Conservation (phyloP, 2,797 vertebrate genomes). For the Echeneis naucrates region DNA sequence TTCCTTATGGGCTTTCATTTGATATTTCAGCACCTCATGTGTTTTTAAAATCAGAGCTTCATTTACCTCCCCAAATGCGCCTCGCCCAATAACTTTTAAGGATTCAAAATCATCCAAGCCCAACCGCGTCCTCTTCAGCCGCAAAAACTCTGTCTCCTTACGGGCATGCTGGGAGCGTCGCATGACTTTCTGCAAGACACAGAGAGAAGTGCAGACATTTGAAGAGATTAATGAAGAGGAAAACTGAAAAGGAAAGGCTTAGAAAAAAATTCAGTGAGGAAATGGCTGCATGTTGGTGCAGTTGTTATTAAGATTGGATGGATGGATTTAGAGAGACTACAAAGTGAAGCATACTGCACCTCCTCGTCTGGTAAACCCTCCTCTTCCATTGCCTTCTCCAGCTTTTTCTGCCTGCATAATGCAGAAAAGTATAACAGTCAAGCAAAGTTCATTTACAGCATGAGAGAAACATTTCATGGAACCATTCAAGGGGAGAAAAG, state of each 20-base stretch:
- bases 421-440: neutral
- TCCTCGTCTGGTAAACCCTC: constrained; percentile 97
- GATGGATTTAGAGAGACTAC: too few relatives aligned
- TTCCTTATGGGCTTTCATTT: neutral
- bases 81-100: constrained; percentile 97
- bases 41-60: neutral
- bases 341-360: constrained; percentile 74
- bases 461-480: neutral
- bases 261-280: fast-evolving
- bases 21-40: neutral
- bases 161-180: constrained; percentile 95
- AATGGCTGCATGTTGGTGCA: too few relatives aligned
- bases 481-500: neutral
- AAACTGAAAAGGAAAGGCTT: neutral
- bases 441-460: neutral
- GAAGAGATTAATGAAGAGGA: neutral
- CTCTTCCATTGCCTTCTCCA: constrained; percentile 99
- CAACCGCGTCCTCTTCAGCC: constrained; percentile 95
- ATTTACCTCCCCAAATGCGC: constrained; percentile 96
- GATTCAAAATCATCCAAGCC: constrained; percentile 98
- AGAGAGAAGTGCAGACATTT: neutral
- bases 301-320: too few relatives aligned
- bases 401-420: constrained; percentile 93
- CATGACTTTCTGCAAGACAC: constrained; percentile 90
- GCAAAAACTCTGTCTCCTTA: constrained; percentile 96